These are phyloP conservation scores for Epinephelus coioides DNA, from an alignment of 2,797 vertebrate genomes.

Conservation along the genomic window DNA sequence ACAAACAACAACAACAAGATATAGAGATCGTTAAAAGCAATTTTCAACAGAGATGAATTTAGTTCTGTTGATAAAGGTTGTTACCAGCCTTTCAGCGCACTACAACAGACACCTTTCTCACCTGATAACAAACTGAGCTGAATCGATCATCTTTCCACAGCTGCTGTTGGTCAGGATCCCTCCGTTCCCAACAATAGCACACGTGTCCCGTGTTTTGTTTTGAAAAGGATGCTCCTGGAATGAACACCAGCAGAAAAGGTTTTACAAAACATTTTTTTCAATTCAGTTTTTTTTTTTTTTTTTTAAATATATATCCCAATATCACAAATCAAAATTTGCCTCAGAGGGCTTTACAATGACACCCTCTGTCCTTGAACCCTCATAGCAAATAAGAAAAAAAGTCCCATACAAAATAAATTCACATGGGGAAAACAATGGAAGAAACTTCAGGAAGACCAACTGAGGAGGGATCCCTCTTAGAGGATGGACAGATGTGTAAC, in stretches of 20 bases:
- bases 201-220: conserved; percentile 85
- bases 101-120: conserved; percentile 53
- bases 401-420: no score
- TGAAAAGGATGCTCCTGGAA: conserved; percentile 79
- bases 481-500: no score
- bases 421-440: no score
- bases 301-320: no score
- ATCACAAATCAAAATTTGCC: no score
- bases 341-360: no score
- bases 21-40: rapidly evolving
- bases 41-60: neutral
- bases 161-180: conserved; percentile 91
- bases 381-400: no score
- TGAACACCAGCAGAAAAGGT: neutral
- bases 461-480: no score
- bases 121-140: conserved; percentile 93
- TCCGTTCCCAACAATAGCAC: conserved; percentile 94
- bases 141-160: conserved; percentile 91
- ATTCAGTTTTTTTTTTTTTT: no score
- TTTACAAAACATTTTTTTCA: neutral
- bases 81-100: neutral
- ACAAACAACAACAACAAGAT: neutral
- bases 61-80: neutral
- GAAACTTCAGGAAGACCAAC: no score
- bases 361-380: no score